phyloP scores from a whole-genome alignment of 2,888 invertebrate genomes.

The Caenorhabditis sp. region DNA sequence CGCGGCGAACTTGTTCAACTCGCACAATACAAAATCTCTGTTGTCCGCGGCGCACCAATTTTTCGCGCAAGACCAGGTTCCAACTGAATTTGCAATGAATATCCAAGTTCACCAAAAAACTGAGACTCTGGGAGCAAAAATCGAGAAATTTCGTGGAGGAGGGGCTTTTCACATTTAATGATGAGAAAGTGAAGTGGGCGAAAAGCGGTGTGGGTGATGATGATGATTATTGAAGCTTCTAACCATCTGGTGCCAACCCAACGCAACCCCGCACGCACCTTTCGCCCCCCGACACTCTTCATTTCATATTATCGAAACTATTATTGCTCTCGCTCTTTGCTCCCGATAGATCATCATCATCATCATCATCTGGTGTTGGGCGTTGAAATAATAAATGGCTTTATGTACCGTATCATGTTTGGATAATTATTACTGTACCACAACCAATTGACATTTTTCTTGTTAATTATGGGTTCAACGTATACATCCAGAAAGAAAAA shows the following conservation, averaged over 20 bases:
- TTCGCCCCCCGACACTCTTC: slow-evolving; percentile 34
- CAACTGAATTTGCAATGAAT: slow-evolving; percentile 31
- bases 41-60: slow-evolving; percentile 4
- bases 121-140: neutral
- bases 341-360: slow-evolving; percentile 20
- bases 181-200: neutral
- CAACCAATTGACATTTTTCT: slow-evolving; percentile 13
- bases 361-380: slow-evolving; percentile 4
- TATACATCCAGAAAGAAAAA: slow-evolving; percentile 20
- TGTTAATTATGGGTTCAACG: slow-evolving; percentile 53
- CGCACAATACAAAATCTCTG: slow-evolving; percentile 12
- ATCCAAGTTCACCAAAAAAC: neutral
- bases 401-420: slow-evolving; percentile 29
- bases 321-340: slow-evolving; percentile 23
- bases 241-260: slow-evolving; percentile 50
- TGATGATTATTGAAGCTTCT: slow-evolving; percentile 43
- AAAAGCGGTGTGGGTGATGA: slow-evolving; percentile 4
- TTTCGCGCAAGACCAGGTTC: slow-evolving; percentile 47
- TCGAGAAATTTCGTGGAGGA: neutral
- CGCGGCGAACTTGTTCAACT: slow-evolving; percentile 45
- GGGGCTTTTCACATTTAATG: neutral
- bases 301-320: slow-evolving; percentile 56
- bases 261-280: slow-evolving; percentile 22
- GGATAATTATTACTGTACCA: slow-evolving; percentile 15
- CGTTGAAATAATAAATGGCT: neutral